Conservation (phyloP, 1,140 invertebrate genomes). For the Battus philenor region DNA sequence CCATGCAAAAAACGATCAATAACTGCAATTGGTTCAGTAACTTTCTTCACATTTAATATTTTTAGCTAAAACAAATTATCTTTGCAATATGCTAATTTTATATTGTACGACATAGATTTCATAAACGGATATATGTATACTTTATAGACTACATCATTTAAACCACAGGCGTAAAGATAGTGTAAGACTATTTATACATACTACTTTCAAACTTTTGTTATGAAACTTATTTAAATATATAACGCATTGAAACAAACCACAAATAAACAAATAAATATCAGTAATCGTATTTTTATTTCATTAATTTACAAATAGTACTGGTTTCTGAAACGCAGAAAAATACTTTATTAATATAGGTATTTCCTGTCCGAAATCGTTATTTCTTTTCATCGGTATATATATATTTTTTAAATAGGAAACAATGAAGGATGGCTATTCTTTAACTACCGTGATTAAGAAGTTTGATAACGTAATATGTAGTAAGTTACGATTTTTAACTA, state of each 20-base stretch:
- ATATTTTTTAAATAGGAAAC: too few relatives aligned
- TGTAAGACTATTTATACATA: constrained; percentile 72
- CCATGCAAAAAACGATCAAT: neutral
- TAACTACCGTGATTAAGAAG: too few relatives aligned
- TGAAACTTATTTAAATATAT: constrained; percentile 73
- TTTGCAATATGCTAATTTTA: constrained; percentile 54
- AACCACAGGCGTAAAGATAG: constrained; percentile 63
- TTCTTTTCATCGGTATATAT: constrained; percentile 10
- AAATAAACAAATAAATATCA: constrained; percentile 68
- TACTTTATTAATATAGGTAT: too few relatives aligned
- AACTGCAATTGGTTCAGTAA: constrained; percentile 17
- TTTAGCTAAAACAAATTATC: constrained; percentile 43
- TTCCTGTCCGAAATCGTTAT: constrained; percentile 28
- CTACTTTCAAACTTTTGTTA: constrained; percentile 69
- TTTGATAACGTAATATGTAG: too few relatives aligned
- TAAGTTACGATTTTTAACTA: too few relatives aligned
- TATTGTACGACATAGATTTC: constrained; percentile 46
- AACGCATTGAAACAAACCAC: constrained; percentile 71
- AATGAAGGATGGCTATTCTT: too few relatives aligned
- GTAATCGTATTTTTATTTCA: constrained; percentile 26
- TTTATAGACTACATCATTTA: constrained; percentile 49
- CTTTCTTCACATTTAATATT: constrained; percentile 24
- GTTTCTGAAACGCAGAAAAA: too few relatives aligned
- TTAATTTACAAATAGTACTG: too few relatives aligned
- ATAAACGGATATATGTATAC: constrained; percentile 46